Conservation (phyloP, 2,113 vertebrate genomes). For the Corvus moneduloides region DNA sequence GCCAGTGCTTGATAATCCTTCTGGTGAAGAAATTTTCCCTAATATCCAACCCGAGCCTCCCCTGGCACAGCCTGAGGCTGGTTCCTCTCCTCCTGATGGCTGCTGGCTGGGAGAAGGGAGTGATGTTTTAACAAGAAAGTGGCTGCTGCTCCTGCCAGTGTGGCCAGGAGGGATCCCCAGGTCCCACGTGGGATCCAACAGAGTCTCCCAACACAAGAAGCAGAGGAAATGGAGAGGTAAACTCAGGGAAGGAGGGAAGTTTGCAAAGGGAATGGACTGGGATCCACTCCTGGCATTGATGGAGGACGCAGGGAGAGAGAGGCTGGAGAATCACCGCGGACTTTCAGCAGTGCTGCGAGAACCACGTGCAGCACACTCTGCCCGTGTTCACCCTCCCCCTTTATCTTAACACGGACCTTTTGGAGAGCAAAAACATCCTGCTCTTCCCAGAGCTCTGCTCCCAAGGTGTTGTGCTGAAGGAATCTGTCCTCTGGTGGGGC, state of each 20-base stretch:
- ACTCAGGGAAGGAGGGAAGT: background rate
- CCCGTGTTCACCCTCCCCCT: background rate
- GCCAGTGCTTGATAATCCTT: background rate
- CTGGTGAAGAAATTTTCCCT: background rate
- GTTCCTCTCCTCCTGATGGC: background rate
- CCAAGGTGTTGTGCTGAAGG: background rate
- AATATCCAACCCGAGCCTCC: background rate
- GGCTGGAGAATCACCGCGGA: accelerated
- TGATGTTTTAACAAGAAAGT: accelerated
- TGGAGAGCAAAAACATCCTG: background rate
- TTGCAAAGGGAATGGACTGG: background rate
- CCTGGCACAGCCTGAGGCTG: background rate
- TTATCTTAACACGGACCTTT: background rate
- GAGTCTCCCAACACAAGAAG: accelerated
- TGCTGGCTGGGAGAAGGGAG: background rate
- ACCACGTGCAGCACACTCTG: accelerated
- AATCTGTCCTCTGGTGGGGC: accelerated
- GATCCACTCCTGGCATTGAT: background rate
- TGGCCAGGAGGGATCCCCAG: background rate
- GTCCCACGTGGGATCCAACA: background rate
- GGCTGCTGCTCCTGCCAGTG: accelerated
- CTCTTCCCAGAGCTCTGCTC: background rate
- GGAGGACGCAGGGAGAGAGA: background rate
- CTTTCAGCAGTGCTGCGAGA: background rate
- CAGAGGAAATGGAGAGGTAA: background rate